Evolutionary conservation across 2,113 vertebrate species (phyloP), one percentile per base, ranked within the genome.

Genomic region (Calidris pugnax): DNA sequence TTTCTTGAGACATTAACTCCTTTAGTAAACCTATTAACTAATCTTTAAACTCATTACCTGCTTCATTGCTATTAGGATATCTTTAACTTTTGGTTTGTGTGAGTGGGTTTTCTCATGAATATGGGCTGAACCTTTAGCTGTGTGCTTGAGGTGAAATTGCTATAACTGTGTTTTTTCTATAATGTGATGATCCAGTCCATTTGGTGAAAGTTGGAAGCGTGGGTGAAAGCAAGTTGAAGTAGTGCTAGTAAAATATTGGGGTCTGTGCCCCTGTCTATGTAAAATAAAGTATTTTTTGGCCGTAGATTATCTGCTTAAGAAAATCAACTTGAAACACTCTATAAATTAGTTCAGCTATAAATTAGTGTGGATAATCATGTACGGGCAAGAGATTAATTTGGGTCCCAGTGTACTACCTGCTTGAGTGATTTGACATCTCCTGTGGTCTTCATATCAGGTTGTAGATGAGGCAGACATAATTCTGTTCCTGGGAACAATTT

Each of bases 21-120:
- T 84, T 94, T 90, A 80, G 48, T 76, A 90, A 97, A 93, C 50
- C 45, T 33, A 50, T 94, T 68, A 85, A 76, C 56, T 85, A 22
- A 84, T 77, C 56, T 92, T 75, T 86, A 55, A 73, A 74, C 72
- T 85, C 76, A 83, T 83, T 64, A 79, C 53, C 47, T 83, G 56
- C 87, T 76, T 73, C 79, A 56, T 32, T 72, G 32, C 67, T 72
- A 7, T 69, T 80, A 43, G 56, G 55, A 27, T 82, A 76, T 80
- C 66, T 89, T 75, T 91, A 59, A 74, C 67, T 77, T 74, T 14
- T 86, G 21, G 27, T 80, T 89, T 93, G 68, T 63, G 89, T 71
- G 41, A 12, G 13, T 7, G 18, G 16, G 8, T 10, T 37, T 48
- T 84, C 55, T 78, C 90, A 32, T 64, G 47, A 50, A 27, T 69